These are phyloP conservation scores for Ectropis grisescens DNA, from an alignment of 1,140 invertebrate species.

Conservation along the genomic window DNA sequence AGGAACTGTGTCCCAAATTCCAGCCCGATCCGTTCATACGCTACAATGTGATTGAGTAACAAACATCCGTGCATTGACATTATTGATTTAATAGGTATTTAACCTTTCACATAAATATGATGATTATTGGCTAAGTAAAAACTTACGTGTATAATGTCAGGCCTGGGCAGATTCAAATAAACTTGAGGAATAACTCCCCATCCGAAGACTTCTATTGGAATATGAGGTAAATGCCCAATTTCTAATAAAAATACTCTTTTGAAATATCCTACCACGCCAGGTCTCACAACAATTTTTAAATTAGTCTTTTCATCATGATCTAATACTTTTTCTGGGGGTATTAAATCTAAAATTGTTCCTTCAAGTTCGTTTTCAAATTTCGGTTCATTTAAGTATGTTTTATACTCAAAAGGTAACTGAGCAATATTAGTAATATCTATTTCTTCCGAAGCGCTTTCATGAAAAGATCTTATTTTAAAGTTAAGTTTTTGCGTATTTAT, in stretches of 20 bases:
- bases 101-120: no score
- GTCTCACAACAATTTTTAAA: conserved; percentile 38
- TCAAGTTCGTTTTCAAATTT: conserved; percentile 33
- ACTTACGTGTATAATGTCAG: conserved; percentile 29
- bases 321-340: conserved; percentile 34
- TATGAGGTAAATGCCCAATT: conserved; percentile 44
- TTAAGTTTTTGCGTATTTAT: conserved; percentile 41
- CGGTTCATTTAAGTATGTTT: conserved; percentile 45
- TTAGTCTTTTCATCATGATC: conserved; percentile 32
- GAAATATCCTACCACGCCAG: conserved; percentile 52
- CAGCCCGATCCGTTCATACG: no score
- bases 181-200: conserved; percentile 60
- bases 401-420: conserved; percentile 45
- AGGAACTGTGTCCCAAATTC: no score
- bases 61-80: no score
- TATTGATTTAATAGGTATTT: no score
- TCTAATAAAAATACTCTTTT: conserved; percentile 42
- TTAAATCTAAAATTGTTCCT: conserved; percentile 36
- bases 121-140: no score
- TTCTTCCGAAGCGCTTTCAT: conserved; percentile 43
- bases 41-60: no score
- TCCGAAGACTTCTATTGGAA: conserved; percentile 50
- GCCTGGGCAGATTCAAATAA: conserved; percentile 37
- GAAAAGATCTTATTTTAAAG: conserved; percentile 57
- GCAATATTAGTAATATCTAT: conserved; percentile 38